Evolutionary conservation across 2,888 invertebrate genomes (phyloP).

Genomic region (Trimorus sp.): DNA sequence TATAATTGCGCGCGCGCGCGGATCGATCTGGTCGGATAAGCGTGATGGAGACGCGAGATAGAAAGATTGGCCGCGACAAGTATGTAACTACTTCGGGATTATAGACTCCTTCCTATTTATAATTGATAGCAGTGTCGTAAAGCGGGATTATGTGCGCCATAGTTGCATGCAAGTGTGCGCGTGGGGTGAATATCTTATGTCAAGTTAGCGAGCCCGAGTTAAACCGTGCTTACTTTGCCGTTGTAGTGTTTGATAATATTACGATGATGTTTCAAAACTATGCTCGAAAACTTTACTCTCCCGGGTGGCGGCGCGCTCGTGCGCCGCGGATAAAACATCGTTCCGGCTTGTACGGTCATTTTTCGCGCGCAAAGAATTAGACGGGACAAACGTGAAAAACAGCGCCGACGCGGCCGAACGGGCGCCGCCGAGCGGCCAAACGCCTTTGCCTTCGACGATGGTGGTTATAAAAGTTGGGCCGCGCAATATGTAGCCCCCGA

Average conservation of each 20-base stretch:
- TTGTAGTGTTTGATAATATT: constrained; percentile 63
- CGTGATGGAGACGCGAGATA: constrained; percentile 17
- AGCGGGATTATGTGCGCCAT: constrained; percentile 48
- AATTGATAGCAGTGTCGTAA: constrained; percentile 60
- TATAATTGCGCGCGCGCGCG: no score
- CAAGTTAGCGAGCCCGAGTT: constrained; percentile 57
- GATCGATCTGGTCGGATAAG: constrained; percentile 15
- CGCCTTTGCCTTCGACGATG: constrained; percentile 31
- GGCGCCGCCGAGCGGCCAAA: constrained; percentile 20
- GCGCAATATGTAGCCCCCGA: constrained; percentile 22
- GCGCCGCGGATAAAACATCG: constrained; percentile 48
- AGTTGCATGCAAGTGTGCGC: constrained; percentile 52
- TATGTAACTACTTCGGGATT: constrained; percentile 40
- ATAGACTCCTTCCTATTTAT: constrained; percentile 61
- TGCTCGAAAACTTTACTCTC: constrained; percentile 55
- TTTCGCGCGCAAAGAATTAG: constrained; percentile 31
- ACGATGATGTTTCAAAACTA: constrained; percentile 60
- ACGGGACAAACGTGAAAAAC: constrained; percentile 5
- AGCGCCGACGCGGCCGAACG: constrained; percentile 17
- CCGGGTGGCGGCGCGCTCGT: constrained; percentile 25
- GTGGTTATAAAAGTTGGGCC: constrained; percentile 34
- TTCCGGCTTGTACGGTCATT: constrained; percentile 45
- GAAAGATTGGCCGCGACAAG: constrained; percentile 23
- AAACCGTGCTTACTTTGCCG: constrained; percentile 61
- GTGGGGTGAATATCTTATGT: constrained; percentile 64